Base-by-base conservation (phyloP, 2,888 invertebrate genomes). In the Rhamphomyia laevipes region DNA sequence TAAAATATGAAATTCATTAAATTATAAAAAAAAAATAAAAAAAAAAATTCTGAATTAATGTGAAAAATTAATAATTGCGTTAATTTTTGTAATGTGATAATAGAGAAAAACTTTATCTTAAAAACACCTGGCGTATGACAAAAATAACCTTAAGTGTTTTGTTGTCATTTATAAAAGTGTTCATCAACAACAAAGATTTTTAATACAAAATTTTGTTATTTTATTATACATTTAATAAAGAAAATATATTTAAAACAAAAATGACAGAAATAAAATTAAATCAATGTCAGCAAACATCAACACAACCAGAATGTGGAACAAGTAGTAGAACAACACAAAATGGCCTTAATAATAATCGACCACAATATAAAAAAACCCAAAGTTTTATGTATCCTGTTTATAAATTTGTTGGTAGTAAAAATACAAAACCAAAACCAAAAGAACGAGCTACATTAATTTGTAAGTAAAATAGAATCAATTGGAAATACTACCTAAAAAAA, bases 401-500 rank as follows among this genome's bases (percentile, higher is more conserved):
- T 23, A 55, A 55, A 27, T 51, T 57, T 51, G 48, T 53, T 45
- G 51, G 49, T 41, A n/a, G n/a, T n/a, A 48, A 53, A 16, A 53
- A 54, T 46, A 53, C 53, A 46, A 52, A 55, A 38, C 53, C 54
- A n/a, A 53, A 51, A 16, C 10, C n/a, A 42, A 57, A 55, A 45
- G 57, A 55, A 55, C 51, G 55, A 45, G 56, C 53, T 40, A 55
- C 55, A 46, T 47, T 56, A 45, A 54, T 56, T 53, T 52, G 57
- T 57, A 54, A 57, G 57, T 55, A 51, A 44, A 33, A 23, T 16
- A 31, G 15, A 33, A 33, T 3, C 1, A 33, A n/a, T n/a, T n/a
- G n/a, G n/a, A n/a, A n/a, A n/a, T n/a, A n/a, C n/a, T n/a, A n/a
- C n/a, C n/a, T n/a, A n/a, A n/a, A n/a, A n/a, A n/a, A n/a, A n/a